Conservation (phyloP, 2,113 vertebrate genomes). For the Xiphophorus hellerii region DNA sequence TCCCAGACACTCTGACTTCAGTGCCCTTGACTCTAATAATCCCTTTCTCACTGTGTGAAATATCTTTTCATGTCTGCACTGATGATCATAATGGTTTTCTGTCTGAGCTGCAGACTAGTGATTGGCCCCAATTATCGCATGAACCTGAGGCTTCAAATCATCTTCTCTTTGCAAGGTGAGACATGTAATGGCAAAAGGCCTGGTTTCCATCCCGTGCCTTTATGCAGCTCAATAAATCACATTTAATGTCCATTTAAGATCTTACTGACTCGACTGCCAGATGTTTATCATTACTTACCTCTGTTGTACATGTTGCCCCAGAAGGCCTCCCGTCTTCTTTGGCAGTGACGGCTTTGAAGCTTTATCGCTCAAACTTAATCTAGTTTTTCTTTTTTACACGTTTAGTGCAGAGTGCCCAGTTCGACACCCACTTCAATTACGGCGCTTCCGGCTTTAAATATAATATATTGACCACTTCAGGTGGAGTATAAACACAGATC, state of each 20-base stretch:
- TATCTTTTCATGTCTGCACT: conserved; percentile 71
- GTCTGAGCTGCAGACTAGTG: conserved; percentile 67
- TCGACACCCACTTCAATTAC: conserved; percentile 19
- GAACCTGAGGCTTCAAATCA: conserved; percentile 74
- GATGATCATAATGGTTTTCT: conserved; percentile 75
- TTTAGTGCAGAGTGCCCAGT: neutral
- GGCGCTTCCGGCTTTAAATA: neutral
- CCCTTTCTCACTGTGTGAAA: conserved; percentile 67
- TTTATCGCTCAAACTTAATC: conserved; percentile 16
- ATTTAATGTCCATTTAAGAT: conserved; percentile 63
- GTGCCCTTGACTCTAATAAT: conserved; percentile 76
- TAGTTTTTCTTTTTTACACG: neutral
- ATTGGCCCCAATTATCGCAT: conserved; percentile 76
- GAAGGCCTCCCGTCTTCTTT: conserved; percentile 11
- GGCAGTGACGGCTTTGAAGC: conserved; percentile 30
- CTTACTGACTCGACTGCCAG: conserved; percentile 39
- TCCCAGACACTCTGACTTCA: conserved; percentile 64
- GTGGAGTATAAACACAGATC: neutral
- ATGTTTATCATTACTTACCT: conserved; percentile 53
- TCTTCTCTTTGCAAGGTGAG: conserved; percentile 72
- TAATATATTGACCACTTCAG: neutral
- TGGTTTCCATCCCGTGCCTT: conserved; percentile 49
- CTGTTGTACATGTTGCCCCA: conserved; percentile 23
- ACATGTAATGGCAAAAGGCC: conserved; percentile 67
- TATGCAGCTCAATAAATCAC: conserved; percentile 59